Evolutionary conservation across 2,113 vertebrate species (phyloP), one percentile per base, ranked within the genome.

Genomic region (Narcine bancroftii): DNA sequence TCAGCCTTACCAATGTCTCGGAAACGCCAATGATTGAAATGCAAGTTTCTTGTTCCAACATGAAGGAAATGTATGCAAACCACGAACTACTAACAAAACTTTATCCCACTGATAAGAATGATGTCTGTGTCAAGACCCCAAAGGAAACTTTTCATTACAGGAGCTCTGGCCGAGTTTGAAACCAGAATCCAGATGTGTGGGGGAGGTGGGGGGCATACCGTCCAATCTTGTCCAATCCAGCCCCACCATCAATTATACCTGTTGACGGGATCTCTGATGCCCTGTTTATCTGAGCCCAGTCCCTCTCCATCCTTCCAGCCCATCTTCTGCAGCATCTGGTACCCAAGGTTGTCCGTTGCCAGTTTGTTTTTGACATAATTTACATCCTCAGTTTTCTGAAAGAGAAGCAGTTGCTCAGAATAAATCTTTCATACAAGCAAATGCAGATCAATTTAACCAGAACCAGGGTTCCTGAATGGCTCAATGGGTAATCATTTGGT

Each of bases 301-400:
- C 99, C 99, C 0, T 99, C 98, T 0, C 99, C 99, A 92, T 99
- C 99, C 94, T 98, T 99, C 99, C 99, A 99, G 93, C 99, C 99
- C 99, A 99, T 99, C 94, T 99, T 99, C 98, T 99, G 98, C 45
- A 99, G 96, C 99, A 99, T 99, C 92, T 97, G 97, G 95, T 99
- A 99, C 92, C 99, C 99, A 0, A 99, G 97, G 95, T 99, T 99
- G 94, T 99, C 99, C 94, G 99, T 97, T 0, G 99, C 99, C 95
- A 99, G 94, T 93, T 47, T 91, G 63, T 91, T 69, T 71, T 47
- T 42, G 45, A 42, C 71, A 65, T 91, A 91, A 69, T 71, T 91
- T 91, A 91, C 45, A 69, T 91, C 89, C 60, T 91, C 89, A 47
- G 26, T 69, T 91, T 71, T 91, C 89, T 91, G 63, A 45, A 69